phyloP scores from a whole-genome alignment of 2,888 invertebrate species.

The Scaptomyza cyrtandrae region DNA sequence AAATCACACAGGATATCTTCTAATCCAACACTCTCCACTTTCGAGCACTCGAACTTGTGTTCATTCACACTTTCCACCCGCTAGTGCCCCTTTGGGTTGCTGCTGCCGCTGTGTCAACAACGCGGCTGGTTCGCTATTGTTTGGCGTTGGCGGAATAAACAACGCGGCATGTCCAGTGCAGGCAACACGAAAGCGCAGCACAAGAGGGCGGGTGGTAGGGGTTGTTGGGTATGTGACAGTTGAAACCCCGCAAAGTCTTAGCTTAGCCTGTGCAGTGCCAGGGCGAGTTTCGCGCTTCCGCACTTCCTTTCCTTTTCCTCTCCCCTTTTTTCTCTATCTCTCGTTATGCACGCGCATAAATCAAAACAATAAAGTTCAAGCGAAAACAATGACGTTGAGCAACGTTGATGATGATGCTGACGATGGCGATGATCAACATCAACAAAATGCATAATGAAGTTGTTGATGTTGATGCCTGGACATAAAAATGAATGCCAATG shows the following conservation, averaged over 20 bases:
- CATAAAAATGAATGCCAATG: conserved; percentile 35
- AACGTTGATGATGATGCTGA: conserved; percentile 20
- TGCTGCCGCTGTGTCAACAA: conserved; percentile 47
- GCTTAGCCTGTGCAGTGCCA: conserved; percentile 49
- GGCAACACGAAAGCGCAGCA: conserved; percentile 30
- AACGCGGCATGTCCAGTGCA: conserved; percentile 73
- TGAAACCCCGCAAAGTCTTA: conserved; percentile 75
- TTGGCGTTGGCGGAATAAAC: conserved; percentile 75
- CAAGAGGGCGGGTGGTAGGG: background rate
- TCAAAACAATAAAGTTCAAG: conserved; percentile 80
- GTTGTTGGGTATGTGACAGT: conserved; percentile 30
- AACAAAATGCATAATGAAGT: conserved; percentile 22
- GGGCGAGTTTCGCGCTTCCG: conserved; percentile 20
- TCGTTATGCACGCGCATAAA: conserved; percentile 71
- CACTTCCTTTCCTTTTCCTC: background rate
- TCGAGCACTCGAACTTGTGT: conserved; percentile 23
- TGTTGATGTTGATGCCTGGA: conserved; percentile 55
- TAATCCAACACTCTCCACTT: background rate
- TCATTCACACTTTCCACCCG: conserved; percentile 64
- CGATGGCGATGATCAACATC: conserved; percentile 20
- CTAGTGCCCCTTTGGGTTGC: conserved; percentile 8
- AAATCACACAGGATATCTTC: background rate
- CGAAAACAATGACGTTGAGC: conserved; percentile 70
- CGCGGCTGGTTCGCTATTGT: conserved; percentile 63
- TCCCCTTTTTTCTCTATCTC: background rate